Evolutionary conservation across 2,797 vertebrate genomes (phyloP).

Genomic region (Acestrorhynchus altus): DNA sequence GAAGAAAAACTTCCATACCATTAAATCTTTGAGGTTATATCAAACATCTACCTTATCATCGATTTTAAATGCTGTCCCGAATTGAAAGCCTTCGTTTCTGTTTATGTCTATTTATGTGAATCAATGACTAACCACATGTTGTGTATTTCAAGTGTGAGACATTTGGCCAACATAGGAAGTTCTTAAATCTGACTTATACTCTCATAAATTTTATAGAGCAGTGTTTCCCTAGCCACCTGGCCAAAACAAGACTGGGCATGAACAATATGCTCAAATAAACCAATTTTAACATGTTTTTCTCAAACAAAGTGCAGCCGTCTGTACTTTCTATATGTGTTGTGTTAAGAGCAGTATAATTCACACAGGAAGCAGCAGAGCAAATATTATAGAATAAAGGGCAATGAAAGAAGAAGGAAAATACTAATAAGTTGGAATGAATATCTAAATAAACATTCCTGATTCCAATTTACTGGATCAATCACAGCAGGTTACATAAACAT

Average conservation of each 20-base stretch:
- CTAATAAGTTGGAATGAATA: background rate
- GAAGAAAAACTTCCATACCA: too few species aligned
- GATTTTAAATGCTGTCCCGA: too few species aligned
- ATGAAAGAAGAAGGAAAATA: background rate
- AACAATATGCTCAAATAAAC: slow-evolving; percentile 16
- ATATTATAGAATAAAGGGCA: background rate
- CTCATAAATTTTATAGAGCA: slow-evolving; percentile 35
- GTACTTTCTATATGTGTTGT: background rate
- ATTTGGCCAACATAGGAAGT: slow-evolving; percentile 42
- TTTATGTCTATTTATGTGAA: background rate
- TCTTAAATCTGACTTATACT: slow-evolving; percentile 44
- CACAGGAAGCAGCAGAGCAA: background rate
- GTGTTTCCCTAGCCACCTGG: slow-evolving; percentile 35
- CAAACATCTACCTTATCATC: background rate
- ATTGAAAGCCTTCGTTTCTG: background rate
- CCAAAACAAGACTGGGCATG: slow-evolving; percentile 18
- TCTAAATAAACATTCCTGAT: background rate
- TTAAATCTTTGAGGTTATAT: too few species aligned
- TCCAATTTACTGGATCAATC: background rate
- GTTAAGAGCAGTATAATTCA: background rate
- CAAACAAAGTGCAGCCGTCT: slow-evolving; percentile 4
- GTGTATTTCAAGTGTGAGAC: slow-evolving; percentile 17
- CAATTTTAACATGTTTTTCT: slow-evolving; percentile 19
- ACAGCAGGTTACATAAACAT: background rate
- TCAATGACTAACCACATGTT: background rate